Evolutionary conservation across 1,140 invertebrate genomes (phyloP).

Genomic region (Caerostris darwini): DNA sequence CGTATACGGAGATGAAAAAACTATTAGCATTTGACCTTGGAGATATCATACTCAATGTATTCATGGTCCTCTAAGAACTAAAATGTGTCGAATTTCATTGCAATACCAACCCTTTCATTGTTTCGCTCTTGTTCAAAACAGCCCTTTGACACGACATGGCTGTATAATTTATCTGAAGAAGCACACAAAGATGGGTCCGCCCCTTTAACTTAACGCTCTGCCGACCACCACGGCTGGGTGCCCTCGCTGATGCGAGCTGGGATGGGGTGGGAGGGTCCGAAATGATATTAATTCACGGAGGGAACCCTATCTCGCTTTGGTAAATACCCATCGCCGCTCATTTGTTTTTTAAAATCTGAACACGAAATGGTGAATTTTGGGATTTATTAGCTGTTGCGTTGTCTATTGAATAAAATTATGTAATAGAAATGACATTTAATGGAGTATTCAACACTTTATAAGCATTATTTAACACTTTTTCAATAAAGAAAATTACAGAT

Average conservation of each 20-base stretch:
- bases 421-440: too few species aligned
- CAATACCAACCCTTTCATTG: not conserved
- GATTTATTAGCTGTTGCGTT: too few species aligned
- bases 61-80: too few species aligned
- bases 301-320: not conserved
- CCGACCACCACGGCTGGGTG: not conserved
- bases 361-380: too few species aligned
- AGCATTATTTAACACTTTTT: too few species aligned
- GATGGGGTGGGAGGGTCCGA: not conserved
- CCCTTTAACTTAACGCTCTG: slow-evolving; percentile 22
- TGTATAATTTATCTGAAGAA: not conserved
- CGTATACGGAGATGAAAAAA: too few species aligned
- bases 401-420: too few species aligned
- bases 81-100: not conserved
- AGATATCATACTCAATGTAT: too few species aligned
- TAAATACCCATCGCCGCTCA: not conserved
- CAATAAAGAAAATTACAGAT: too few species aligned
- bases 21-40: too few species aligned
- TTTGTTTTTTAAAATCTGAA: not conserved
- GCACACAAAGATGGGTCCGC: not conserved
- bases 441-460: too few species aligned
- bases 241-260: not conserved
- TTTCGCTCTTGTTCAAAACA: not conserved
- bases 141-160: not conserved
- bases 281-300: not conserved